Percentiles rank a stretch among this genome's conserved stretches.
These are phyloP conservation scores for Porites rus DNA, from an alignment of 92 coral and sea anemone species.

Conservation along the genomic window DNA sequence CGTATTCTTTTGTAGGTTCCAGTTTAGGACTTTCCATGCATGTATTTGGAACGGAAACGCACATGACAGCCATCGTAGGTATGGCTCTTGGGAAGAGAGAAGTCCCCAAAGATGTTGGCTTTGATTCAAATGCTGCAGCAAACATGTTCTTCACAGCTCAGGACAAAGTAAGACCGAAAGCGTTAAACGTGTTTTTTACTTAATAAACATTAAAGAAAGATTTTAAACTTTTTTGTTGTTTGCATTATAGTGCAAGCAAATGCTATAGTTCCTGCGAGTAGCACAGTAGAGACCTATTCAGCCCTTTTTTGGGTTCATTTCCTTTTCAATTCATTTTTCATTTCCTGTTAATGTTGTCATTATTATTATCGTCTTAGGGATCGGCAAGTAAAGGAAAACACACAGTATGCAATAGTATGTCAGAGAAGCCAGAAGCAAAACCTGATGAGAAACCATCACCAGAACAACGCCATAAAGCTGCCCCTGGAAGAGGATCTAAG, in stretches of 20 bases:
- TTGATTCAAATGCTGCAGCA: conserved; percentile 95
- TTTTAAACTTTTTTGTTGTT: too few species aligned
- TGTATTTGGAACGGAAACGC: conserved; percentile 99
- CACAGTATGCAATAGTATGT: conserved; percentile 30
- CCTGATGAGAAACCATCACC: conserved; percentile 31
- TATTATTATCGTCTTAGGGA: conserved; percentile 9
- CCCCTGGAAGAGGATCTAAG: conserved; percentile 9
- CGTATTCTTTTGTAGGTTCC: conserved; percentile 61
- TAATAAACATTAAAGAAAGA: too few species aligned
- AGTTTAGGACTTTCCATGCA: conserved; percentile 91
- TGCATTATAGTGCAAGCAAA: too few species aligned
- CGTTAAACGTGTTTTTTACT: too few species aligned
- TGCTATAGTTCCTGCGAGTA: too few species aligned
- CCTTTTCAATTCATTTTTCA: too few species aligned
- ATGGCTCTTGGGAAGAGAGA: conserved; percentile 97
- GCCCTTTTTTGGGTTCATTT: too few species aligned
- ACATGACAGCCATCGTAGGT: conserved; percentile 99
- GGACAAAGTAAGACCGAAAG: conserved; percentile 67
- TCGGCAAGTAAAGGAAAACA: conserved; percentile 48
- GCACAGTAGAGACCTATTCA: too few species aligned
- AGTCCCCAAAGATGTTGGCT: conserved; percentile 82
- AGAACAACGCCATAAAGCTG: conserved; percentile 11
- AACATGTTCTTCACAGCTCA: conserved; percentile 95
- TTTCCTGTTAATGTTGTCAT: too few species aligned
- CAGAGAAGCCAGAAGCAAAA: conserved; percentile 64